Percentiles rank a stretch among this genome's conserved stretches.
Conservation (phyloP, 2,797 vertebrate species). For the Myotis vivesi region DNA sequence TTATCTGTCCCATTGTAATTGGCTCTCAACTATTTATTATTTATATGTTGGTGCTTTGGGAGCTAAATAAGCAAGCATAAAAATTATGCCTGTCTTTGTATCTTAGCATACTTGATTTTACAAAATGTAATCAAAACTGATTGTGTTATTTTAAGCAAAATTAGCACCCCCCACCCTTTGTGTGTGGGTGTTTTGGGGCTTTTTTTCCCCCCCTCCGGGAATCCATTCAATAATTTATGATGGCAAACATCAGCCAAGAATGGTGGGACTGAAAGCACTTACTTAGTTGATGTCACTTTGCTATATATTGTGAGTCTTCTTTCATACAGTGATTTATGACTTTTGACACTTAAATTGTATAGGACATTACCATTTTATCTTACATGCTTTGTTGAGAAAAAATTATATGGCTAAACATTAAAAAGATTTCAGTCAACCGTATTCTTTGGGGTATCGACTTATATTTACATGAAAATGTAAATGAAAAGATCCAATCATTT, state of each 20-base stretch:
- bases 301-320: slow-evolving; percentile 2
- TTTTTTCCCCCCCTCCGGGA: background rate
- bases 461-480: slow-evolving; percentile 47
- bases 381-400: slow-evolving; percentile 38
- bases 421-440: background rate
- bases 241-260: background rate
- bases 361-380: slow-evolving; percentile 47
- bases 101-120: background rate
- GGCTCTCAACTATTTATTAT: background rate
- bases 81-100: background rate
- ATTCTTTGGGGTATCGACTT: background rate
- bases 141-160: background rate
- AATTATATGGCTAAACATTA: slow-evolving; percentile 5
- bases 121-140: background rate
- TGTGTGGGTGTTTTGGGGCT: background rate
- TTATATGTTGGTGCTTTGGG: background rate
- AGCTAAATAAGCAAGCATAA: background rate
- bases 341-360: slow-evolving; percentile 50
- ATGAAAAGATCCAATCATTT: slow-evolving; percentile 35
- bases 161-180: background rate
- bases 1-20: background rate
- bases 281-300: background rate
- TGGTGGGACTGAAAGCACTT: background rate
- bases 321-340: background rate
- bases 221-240: background rate